Conservation (phyloP, 2,113 vertebrate species). For the Sapayoa aenigma region DNA sequence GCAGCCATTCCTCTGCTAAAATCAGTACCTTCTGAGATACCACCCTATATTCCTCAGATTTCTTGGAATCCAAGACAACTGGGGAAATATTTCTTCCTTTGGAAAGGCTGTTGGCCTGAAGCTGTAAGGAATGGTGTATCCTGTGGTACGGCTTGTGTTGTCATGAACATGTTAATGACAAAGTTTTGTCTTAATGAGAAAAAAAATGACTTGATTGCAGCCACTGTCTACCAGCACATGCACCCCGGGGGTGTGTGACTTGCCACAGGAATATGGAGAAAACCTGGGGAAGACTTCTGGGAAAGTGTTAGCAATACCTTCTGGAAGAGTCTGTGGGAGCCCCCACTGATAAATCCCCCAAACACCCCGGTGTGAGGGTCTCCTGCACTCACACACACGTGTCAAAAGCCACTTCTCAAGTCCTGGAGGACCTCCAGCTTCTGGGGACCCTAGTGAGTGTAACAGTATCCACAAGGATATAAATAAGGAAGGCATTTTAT, state of each 20-base stretch:
- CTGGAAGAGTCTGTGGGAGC: background rate
- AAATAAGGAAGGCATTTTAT: background rate
- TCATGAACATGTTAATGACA: rapidly evolving
- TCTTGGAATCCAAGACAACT: background rate
- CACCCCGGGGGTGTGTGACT: background rate
- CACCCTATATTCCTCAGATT: background rate
- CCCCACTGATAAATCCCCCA: background rate
- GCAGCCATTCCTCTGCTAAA: background rate
- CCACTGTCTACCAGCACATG: rapidly evolving
- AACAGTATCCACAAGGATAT: background rate
- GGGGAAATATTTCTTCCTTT: background rate
- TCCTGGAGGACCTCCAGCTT: background rate
- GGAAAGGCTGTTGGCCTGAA: background rate
- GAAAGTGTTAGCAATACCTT: background rate
- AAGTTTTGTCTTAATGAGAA: background rate
- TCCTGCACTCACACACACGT: background rate
- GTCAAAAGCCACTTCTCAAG: background rate
- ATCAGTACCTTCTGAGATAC: background rate
- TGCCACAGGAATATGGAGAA: background rate
- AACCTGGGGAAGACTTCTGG: background rate
- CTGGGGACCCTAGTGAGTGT: background rate
- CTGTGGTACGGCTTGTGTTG: background rate
- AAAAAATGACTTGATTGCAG: rapidly evolving
- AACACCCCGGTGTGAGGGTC: background rate
- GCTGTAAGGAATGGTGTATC: background rate